Conservation (phyloP, 2,888 invertebrate species). For the Strigamia maritima region DNA sequence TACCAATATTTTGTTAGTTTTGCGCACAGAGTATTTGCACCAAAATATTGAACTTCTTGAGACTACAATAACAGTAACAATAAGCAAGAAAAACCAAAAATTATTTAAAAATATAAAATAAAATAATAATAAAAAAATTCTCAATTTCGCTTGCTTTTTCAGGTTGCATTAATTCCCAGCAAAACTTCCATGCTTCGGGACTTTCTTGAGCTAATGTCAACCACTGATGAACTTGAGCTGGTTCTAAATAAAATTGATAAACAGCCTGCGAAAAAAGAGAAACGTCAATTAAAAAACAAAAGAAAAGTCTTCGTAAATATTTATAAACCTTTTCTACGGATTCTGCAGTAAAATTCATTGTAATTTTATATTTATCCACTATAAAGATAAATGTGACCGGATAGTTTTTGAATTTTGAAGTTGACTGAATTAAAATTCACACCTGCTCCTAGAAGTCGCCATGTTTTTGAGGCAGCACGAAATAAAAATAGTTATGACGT, state of each 20-base stretch:
- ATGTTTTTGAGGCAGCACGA: too few species aligned
- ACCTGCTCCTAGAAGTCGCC: too few species aligned
- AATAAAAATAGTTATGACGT: too few species aligned
- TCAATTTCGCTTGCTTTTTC: conserved; percentile 63
- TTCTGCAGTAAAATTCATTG: background rate
- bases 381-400: too few species aligned
- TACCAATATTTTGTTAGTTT: conserved; percentile 79
- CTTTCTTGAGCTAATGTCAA: conserved; percentile 79
- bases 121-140: background rate
- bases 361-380: too few species aligned
- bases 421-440: too few species aligned
- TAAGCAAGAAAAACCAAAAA: conserved; percentile 30
- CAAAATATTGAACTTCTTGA: conserved; percentile 89
- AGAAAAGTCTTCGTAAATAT: background rate
- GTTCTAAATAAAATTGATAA: conserved; percentile 60
- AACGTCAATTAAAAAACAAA: background rate
- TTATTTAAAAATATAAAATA: conserved; percentile 2
- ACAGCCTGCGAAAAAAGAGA: conserved; percentile 56
- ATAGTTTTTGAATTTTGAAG: too few species aligned
- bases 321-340: background rate
- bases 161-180: conserved; percentile 81
- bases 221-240: conserved; percentile 75
- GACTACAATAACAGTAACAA: too few species aligned
- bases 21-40: conserved; percentile 81
- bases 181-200: conserved; percentile 85